These are phyloP conservation scores for Plecotus auritus DNA, from an alignment of 2,113 vertebrate genomes.

Conservation along the genomic window DNA sequence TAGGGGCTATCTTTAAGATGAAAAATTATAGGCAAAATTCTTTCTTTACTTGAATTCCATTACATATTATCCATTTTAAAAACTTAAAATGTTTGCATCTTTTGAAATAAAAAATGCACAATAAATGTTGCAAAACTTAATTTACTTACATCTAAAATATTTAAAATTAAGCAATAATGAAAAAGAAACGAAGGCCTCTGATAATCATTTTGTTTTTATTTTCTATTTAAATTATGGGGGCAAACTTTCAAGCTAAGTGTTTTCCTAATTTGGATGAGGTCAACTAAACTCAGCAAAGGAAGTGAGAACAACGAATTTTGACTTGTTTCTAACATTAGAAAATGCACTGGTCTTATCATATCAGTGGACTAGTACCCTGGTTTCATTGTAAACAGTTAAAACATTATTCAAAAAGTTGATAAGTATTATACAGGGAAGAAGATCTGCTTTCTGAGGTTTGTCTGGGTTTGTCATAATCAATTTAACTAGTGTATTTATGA, in stretches of 20 bases:
- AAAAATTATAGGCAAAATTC: background rate
- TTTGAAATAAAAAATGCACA: background rate
- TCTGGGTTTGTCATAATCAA: background rate
- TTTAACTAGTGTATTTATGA: background rate
- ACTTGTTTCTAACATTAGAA: constrained; percentile 42
- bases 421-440: background rate
- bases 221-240: background rate
- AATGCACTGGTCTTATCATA: constrained; percentile 47
- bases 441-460: background rate
- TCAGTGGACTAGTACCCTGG: background rate
- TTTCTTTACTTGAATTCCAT: background rate
- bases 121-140: background rate
- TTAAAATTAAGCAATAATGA: background rate
- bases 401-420: background rate
- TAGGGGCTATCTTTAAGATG: background rate
- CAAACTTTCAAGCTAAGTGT: background rate
- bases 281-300: constrained; percentile 39
- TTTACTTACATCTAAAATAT: background rate
- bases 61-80: background rate
- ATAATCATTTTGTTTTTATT: background rate
- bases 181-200: background rate
- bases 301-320: constrained; percentile 49
- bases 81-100: background rate
- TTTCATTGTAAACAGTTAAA: constrained; percentile 44
- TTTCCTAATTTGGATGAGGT: constrained; percentile 45